A percentile compares a stretch with the other conserved stretches of the same genome.
Evolutionary conservation across 2,797 vertebrate genomes (phyloP).

Genomic region (Halcyon smyrnensis): DNA sequence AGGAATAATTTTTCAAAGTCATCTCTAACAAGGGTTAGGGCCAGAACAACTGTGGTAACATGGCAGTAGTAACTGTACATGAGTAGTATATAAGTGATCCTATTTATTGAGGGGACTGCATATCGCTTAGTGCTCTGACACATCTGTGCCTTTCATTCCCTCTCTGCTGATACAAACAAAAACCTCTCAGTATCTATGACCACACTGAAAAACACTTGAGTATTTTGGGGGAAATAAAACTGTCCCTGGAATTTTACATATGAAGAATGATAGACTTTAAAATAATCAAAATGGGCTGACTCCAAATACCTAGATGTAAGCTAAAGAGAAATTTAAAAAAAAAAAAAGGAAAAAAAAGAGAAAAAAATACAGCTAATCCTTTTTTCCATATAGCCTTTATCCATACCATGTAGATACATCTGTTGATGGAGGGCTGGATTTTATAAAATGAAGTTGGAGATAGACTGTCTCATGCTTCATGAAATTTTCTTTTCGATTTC

Average conservation of each 20-base stretch:
- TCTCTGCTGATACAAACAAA: neutral
- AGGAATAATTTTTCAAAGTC: neutral
- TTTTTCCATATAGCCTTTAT: neutral
- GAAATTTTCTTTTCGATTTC: neutral
- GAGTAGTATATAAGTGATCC: neutral
- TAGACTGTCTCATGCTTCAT: neutral
- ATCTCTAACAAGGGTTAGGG: rapidly evolving
- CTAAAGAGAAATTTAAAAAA: neutral
- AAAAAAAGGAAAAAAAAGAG: neutral
- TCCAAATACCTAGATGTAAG: neutral
- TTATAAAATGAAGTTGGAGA: neutral
- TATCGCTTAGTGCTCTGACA: neutral
- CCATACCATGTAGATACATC: neutral
- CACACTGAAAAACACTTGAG: neutral
- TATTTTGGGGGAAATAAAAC: neutral
- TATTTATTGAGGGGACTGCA: neutral
- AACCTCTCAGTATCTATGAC: neutral
- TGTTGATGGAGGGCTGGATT: neutral
- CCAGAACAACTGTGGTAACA: neutral
- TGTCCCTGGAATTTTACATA: neutral
- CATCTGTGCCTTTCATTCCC: neutral
- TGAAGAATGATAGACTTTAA: neutral
- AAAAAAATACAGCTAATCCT: neutral
- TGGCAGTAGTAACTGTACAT: neutral
- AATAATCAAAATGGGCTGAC: neutral